These are phyloP conservation scores for Panthera uncia DNA, from an alignment of 2,113 vertebrate genomes.

Conservation along the genomic window DNA sequence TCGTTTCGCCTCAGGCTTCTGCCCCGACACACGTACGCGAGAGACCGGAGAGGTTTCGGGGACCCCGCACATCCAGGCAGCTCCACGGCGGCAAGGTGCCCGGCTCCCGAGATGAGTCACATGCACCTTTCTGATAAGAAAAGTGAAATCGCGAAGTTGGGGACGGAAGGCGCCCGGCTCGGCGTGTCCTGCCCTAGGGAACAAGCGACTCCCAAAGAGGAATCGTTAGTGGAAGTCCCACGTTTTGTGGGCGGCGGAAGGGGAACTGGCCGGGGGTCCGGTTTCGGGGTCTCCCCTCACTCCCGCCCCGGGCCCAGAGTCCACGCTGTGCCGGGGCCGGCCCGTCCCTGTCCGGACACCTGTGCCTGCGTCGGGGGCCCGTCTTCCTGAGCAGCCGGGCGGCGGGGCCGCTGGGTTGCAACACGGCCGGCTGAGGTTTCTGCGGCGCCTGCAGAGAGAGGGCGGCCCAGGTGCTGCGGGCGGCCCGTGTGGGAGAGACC, in stretches of 20 bases:
- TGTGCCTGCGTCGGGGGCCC: accelerated
- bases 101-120: slow-evolving; percentile 79
- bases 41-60: neutral
- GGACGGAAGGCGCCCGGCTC: slow-evolving; percentile 63
- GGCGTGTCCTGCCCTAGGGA: slow-evolving; percentile 42
- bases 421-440: slow-evolving; percentile 69
- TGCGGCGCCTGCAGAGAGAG: slow-evolving; percentile 50
- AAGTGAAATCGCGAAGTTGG: slow-evolving; percentile 86
- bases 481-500: neutral
- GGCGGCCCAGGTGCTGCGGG: slow-evolving; percentile 66
- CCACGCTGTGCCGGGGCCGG: neutral
- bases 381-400: neutral
- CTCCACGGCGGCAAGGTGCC: slow-evolving; percentile 71
- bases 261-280: slow-evolving; percentile 74
- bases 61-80: slow-evolving; percentile 46
- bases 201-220: slow-evolving; percentile 70
- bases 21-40: neutral
- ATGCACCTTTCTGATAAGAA: slow-evolving; percentile 79
- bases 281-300: slow-evolving; percentile 63
- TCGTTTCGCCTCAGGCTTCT: slow-evolving; percentile 58
- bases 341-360: neutral
- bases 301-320: neutral
- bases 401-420: slow-evolving; percentile 38
- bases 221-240: slow-evolving; percentile 65
- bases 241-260: slow-evolving; percentile 74